Conservation (phyloP, 2,113 vertebrate genomes). For the Peromyscus leucopus region DNA sequence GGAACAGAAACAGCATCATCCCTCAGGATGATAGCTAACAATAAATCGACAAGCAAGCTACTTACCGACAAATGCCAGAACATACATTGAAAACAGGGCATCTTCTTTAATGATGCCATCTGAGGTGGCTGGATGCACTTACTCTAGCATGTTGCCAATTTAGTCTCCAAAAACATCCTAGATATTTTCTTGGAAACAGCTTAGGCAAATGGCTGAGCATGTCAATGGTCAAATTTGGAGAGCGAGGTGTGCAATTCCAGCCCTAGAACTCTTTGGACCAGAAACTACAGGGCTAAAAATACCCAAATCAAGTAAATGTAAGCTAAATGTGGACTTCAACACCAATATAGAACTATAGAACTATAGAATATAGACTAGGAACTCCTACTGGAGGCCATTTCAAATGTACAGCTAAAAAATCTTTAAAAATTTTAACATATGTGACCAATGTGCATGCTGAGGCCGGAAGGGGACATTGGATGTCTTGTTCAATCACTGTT, state of each 20-base stretch:
- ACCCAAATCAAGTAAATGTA: neutral
- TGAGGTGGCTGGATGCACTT: fast-evolving
- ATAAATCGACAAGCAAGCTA: neutral
- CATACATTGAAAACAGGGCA: neutral
- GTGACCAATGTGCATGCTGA: neutral
- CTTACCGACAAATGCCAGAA: conserved; percentile 5
- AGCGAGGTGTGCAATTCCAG: neutral
- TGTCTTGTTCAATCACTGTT: neutral
- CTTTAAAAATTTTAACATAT: neutral
- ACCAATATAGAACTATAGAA: neutral
- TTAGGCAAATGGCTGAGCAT: neutral
- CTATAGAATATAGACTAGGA: neutral
- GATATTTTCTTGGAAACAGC: conserved; percentile 8
- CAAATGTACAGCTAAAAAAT: neutral
- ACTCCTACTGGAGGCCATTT: neutral
- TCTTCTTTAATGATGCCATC: neutral
- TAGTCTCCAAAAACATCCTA: neutral
- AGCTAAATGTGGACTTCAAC: neutral
- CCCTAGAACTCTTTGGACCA: neutral
- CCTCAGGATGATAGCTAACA: neutral
- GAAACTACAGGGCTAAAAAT: neutral
- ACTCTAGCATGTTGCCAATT: neutral
- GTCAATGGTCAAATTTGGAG: neutral
- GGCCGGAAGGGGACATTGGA: too few relatives aligned
- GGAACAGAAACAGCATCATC: neutral